A percentile compares a stretch with the other conserved stretches of the same genome.
These are phyloP conservation scores for Brevipalpus yothersi DNA, from an alignment of 1,140 invertebrate genomes.

Conservation along the genomic window DNA sequence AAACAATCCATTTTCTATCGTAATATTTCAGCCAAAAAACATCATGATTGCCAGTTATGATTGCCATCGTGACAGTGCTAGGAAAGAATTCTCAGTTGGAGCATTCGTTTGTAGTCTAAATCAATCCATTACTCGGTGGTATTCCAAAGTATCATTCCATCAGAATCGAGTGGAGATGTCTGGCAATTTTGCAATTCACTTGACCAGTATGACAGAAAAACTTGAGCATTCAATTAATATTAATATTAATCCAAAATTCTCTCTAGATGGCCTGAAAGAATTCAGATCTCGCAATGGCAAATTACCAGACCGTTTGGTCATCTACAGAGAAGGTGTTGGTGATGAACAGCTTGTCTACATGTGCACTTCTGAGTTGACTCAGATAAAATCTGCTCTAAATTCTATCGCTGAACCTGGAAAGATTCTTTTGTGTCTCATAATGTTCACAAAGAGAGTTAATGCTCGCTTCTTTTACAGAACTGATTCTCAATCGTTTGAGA, in stretches of 20 bases:
- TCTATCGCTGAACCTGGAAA: not conserved
- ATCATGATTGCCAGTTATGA: slow-evolving; percentile 28
- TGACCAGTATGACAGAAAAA: slow-evolving; percentile 8
- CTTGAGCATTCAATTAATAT: not conserved
- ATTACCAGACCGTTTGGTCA: slow-evolving; percentile 20
- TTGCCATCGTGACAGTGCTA: slow-evolving; percentile 23
- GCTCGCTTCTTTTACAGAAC: slow-evolving; percentile 21
- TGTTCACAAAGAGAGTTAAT: slow-evolving; percentile 32
- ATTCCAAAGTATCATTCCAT: slow-evolving; percentile 23
- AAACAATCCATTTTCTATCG: slow-evolving; percentile 5
- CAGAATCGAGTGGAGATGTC: slow-evolving; percentile 20
- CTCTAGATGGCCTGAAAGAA: slow-evolving; percentile 17
- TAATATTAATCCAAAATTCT: not conserved
- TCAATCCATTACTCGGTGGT: slow-evolving; percentile 42
- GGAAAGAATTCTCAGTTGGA: slow-evolving; percentile 17
- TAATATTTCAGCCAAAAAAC: slow-evolving; percentile 14
- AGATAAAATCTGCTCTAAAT: slow-evolving; percentile 10
- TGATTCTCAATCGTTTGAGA: slow-evolving; percentile 20
- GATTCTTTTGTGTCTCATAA: slow-evolving; percentile 3
- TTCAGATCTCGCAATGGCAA: slow-evolving; percentile 18
- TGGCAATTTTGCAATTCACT: slow-evolving; percentile 19
- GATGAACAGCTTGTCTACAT: slow-evolving; percentile 23
- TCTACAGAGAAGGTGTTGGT: slow-evolving; percentile 26
- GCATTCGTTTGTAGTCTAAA: slow-evolving; percentile 25
- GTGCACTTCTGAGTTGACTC: slow-evolving; percentile 20